Base-by-base conservation (phyloP, 1,140 invertebrate genomes). In the Conopomorpha cramerella region DNA sequence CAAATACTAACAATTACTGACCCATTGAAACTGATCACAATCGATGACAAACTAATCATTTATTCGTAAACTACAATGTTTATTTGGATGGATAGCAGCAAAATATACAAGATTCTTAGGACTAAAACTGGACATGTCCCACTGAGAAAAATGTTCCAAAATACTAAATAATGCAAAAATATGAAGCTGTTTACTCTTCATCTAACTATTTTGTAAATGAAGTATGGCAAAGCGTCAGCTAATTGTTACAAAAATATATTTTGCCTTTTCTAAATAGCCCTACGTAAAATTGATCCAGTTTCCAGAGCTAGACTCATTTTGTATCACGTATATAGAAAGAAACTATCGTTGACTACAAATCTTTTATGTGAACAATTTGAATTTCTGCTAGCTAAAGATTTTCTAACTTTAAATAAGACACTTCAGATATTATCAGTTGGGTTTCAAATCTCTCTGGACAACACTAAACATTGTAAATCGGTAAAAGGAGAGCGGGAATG, bases 321-420 rank as follows among this genome's bases (percentile, higher is more conserved):
- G n/a, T n/a, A n/a, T n/a, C n/a, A n/a, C n/a, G n/a, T n/a, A n/a
- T n/a, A n/a, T n/a, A n/a, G n/a, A n/a, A n/a, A n/a, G n/a, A n/a
- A n/a, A n/a, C n/a, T n/a, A n/a, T n/a, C n/a, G n/a, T n/a, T 62
- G 56, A 49, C 50, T 57, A 58, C 67, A 62, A 60, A 41, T 33
- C 40, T 61, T 23, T 39, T 66, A 51, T 49, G 51, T 70, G 72
- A 51, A 72, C 46, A 64, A 64, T 64, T 72, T 49, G 58, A 66
- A 68, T 68, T 64, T 71, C 52, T 61, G 56, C 67, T 74, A 74
- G 43, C 60, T 70, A 73, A 62, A 57, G 60, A 58, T 57, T 56
- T 51, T 56, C 52, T 65, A 72, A 68, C 71, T 76, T 71, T 71
- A 56, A 63, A 74, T 71, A 76, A 71, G 67, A 76, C 70, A 74